Evolutionary conservation across 1,140 invertebrate genomes (phyloP).

Genomic region (Penaeus chinensis): DNA sequence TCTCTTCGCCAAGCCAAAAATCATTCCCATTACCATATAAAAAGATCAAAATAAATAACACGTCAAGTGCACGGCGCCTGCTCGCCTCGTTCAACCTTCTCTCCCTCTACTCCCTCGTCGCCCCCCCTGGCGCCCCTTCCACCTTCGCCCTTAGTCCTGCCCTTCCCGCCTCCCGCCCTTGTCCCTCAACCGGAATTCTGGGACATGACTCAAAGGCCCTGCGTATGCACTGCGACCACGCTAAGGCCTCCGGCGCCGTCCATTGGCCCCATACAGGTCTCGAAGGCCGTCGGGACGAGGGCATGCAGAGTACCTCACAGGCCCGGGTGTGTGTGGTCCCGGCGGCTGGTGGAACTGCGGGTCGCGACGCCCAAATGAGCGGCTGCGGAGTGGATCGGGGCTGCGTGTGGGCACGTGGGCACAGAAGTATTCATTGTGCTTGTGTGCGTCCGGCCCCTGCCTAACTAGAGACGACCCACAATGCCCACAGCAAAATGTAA

Average conservation of each 20-base stretch:
- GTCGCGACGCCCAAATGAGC: no score
- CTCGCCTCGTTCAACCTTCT: neutral
- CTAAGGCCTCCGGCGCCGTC: conserved; percentile 7
- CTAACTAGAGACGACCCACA: no score
- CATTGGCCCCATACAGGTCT: conserved; percentile 4
- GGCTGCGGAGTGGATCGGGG: no score
- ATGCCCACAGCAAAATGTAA: no score
- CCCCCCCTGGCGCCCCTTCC: neutral
- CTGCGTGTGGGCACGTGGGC: no score
- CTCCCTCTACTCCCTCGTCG: neutral
- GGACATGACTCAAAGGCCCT: conserved; percentile 4
- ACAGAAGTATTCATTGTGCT: no score
- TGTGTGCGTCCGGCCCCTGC: no score
- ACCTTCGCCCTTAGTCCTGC: neutral
- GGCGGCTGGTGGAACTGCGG: no score
- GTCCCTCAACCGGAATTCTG: neutral
- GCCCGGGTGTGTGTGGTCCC: neutral
- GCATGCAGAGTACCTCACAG: conserved; percentile 4
- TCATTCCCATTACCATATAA: conserved; percentile 51
- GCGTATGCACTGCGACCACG: neutral
- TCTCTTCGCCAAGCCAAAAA: conserved; percentile 14
- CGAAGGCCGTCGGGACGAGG: neutral
- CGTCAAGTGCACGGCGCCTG: conserved; percentile 40
- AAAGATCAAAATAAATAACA: conserved; percentile 56
- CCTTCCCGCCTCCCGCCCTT: neutral